phyloP scores from a whole-genome alignment of 2,888 invertebrate species.

The Zele albiditarsus region DNA sequence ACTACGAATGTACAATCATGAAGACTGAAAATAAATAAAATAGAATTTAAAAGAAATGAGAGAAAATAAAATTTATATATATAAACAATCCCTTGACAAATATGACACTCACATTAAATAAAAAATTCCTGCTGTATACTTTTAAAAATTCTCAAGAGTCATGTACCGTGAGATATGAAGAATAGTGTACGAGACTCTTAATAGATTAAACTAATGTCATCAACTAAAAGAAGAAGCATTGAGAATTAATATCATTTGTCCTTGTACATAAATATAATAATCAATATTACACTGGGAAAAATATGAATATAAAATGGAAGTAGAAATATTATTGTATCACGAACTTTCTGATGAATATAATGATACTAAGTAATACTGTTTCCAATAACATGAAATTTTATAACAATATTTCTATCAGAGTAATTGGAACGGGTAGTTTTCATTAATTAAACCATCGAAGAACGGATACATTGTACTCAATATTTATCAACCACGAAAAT shows the following conservation, averaged over 20 bases:
- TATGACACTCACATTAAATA: background rate
- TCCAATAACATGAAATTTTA: background rate
- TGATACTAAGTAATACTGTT: background rate
- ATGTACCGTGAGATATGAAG: background rate
- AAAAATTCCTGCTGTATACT: background rate
- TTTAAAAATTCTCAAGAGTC: background rate
- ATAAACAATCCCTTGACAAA: slow-evolving; percentile 4
- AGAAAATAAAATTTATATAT: background rate
- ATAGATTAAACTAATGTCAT: no score
- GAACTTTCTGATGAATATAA: no score
- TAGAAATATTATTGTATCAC: no score
- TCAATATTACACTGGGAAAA: no score
- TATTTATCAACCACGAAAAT: no score
- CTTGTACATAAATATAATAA: background rate
- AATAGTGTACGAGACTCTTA: background rate
- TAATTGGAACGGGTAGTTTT: no score
- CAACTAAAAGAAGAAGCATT: no score
- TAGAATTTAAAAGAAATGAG: no score
- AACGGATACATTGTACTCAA: no score
- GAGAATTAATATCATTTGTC: background rate
- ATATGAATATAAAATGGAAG: no score
- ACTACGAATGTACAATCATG: background rate
- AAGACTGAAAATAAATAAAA: background rate
- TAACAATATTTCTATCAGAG: background rate
- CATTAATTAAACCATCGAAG: no score